Evolutionary conservation across 2,113 vertebrate genomes (phyloP), one percentile per base, ranked within the genome.

Genomic region (Mesoclemmys tuberculata): DNA sequence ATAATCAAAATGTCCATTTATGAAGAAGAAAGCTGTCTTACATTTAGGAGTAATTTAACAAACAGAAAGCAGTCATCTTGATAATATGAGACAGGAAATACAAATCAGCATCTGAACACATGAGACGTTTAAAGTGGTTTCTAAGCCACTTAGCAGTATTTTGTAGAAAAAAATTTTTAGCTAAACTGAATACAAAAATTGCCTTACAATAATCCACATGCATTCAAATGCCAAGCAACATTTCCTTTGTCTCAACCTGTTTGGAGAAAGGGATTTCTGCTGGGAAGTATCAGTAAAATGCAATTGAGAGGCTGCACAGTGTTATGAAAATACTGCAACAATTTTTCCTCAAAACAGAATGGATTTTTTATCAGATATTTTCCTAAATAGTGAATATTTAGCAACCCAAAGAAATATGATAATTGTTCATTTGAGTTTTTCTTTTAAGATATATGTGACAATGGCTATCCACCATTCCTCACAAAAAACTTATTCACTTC

Each of bases 201-300:
- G 29, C 46, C 9, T 87, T 77, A 22, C 35, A 86, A 31, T 21
- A 81, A 41, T 9, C 6, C 0, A 0, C 14, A 21, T 26, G 5
- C 21, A 1, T 61, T 89, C 49, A 78, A 22, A 84, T 22, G 83
- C 2, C 13, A 61, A 71, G n/a, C 71, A 93, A 48, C 74, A 84
- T 44, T 52, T 49, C 18, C 44, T 38, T 29, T 80, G 44, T 77
- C 29, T 6, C 0, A 0, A 4, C 2, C 2, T 48, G 27, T 87
- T 61, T 54, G 10, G 16, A 84, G 74, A 61, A 18, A 6, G 52
- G 16, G 41, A 5, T 78, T 38, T 46, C 68, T 84, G 2, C 74
- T 81, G 5, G 79, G 16, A 91, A 58, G 12, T 48, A 84, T 22
- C 18, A 74, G 27, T 22, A 82, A 88, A 5, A 3, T 46, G 68